A percentile compares a stretch with the other conserved stretches of the same genome.
Conservation (phyloP, 1,140 invertebrate species). For the Paraescarpia echinospica region DNA sequence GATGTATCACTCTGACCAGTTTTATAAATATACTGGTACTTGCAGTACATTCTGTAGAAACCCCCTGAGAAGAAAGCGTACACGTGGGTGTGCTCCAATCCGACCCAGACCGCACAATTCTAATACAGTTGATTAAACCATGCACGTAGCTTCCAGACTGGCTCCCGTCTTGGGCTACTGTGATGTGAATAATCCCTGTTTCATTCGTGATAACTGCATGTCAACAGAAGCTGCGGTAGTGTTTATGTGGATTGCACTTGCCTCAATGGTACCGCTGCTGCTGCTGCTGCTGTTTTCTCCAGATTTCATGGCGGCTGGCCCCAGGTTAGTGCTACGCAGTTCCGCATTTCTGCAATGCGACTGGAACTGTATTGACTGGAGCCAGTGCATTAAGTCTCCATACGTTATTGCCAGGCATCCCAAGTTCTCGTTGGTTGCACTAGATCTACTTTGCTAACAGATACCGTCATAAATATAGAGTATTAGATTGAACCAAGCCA, state of each 20-base stretch:
- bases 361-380: neutral
- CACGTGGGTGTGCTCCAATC: neutral
- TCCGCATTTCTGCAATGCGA: neutral
- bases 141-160: neutral
- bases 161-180: neutral
- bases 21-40: neutral
- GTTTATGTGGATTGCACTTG: conserved; percentile 5
- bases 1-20: neutral
- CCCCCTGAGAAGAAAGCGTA: neutral
- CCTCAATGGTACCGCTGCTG: neutral
- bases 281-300: neutral
- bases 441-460: neutral
- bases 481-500: neutral
- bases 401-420: neutral
- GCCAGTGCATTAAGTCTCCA: neutral
- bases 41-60: neutral
- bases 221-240: conserved; percentile 3
- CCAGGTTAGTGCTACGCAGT: neutral
- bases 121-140: neutral
- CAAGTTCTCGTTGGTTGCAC: neutral
- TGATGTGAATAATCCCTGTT: neutral
- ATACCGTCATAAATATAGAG: neutral
- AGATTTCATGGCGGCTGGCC: neutral
- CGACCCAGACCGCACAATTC: neutral
- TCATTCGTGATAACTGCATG: conserved; percentile 1